These are phyloP conservation scores for Brenthis daphne DNA, from an alignment of 2,888 invertebrate species.

Conservation along the genomic window DNA sequence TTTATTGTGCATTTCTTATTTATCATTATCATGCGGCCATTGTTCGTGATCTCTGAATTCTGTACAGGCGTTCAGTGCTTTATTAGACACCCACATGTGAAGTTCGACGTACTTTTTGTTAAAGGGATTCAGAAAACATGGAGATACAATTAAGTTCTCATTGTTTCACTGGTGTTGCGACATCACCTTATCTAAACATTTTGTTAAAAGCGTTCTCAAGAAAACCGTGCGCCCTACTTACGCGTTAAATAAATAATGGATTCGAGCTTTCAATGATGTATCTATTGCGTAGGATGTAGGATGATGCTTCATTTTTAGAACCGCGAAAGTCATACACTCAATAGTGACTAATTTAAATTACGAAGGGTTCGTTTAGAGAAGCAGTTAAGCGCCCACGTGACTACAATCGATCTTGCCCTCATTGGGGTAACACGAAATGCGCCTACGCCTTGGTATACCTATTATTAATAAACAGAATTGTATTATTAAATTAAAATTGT, in stretches of 20 bases:
- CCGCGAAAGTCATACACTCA: slow-evolving; percentile 72
- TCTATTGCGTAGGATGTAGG: slow-evolving; percentile 41
- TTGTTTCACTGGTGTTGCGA: slow-evolving; percentile 72
- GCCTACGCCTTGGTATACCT: slow-evolving; percentile 28
- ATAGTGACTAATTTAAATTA: slow-evolving; percentile 64
- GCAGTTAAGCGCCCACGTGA: slow-evolving; percentile 68
- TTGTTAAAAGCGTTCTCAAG: slow-evolving; percentile 52
- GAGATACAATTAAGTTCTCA: slow-evolving; percentile 71
- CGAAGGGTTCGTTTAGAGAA: slow-evolving; percentile 74
- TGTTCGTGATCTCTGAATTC: slow-evolving; percentile 50
- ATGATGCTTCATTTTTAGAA: slow-evolving; percentile 56
- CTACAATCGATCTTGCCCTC: slow-evolving; percentile 71
- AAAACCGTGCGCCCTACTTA: slow-evolving; percentile 56
- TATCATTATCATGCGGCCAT: slow-evolving; percentile 49
- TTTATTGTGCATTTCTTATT: slow-evolving; percentile 42
- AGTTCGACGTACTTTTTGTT: slow-evolving; percentile 60
- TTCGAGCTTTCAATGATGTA: slow-evolving; percentile 16
- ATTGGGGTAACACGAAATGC: slow-evolving; percentile 56
- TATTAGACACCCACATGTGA: slow-evolving; percentile 47
- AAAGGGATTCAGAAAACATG: slow-evolving; percentile 58
- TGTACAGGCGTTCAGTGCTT: slow-evolving; percentile 41
- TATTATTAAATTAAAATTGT: slow-evolving; percentile 1
- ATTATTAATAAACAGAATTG: slow-evolving; percentile 12
- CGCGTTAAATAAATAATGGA: slow-evolving; percentile 53
- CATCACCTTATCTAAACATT: slow-evolving; percentile 69